These are phyloP conservation scores for Aulostomus chinensis DNA, from an alignment of 2,797 vertebrate genomes.

Conservation along the genomic window DNA sequence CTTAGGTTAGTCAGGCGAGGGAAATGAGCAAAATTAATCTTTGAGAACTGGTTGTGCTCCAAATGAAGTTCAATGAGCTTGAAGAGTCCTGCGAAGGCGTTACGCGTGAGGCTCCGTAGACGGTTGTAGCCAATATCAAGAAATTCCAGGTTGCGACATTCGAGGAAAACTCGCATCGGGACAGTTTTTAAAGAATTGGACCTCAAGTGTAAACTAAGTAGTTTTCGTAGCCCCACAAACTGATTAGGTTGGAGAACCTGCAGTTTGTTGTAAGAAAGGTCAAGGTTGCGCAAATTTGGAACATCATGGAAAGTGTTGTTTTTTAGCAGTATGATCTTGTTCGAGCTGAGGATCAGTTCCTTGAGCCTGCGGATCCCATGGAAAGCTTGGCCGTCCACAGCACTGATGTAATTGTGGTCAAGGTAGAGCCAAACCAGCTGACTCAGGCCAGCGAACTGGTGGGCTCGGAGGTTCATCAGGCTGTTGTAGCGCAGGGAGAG, in stretches of 20 bases:
- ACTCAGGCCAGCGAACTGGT: slow-evolving; percentile 93
- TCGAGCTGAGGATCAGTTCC: slow-evolving; percentile 97
- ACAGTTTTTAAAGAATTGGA: slow-evolving; percentile 94
- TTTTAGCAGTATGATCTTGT: slow-evolving; percentile 91
- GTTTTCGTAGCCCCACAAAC: slow-evolving; percentile 91
- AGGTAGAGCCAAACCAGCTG: slow-evolving; percentile 98
- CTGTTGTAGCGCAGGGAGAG: slow-evolving; percentile 97
- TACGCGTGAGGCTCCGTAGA: slow-evolving; percentile 92
- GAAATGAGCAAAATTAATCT: slow-evolving; percentile 96
- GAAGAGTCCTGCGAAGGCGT: slow-evolving; percentile 94
- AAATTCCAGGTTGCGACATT: slow-evolving; percentile 96
- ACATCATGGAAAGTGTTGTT: slow-evolving; percentile 94
- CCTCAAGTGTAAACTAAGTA: slow-evolving; percentile 92
- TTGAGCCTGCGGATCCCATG: slow-evolving; percentile 94
- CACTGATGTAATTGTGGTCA: slow-evolving; percentile 95
- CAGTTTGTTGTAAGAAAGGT: slow-evolving; percentile 96
- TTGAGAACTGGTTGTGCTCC: slow-evolving; percentile 98
- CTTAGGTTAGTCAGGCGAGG: slow-evolving; percentile 93
- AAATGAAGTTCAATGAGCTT: slow-evolving; percentile 94
- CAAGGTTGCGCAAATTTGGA: slow-evolving; percentile 94
- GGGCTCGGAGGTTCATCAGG: slow-evolving; percentile 89
- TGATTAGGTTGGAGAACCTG: slow-evolving; percentile 89
- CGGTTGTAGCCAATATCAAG: slow-evolving; percentile 97
- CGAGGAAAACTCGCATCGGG: slow-evolving; percentile 93
- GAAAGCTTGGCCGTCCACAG: slow-evolving; percentile 91